Base-by-base conservation (phyloP, 2,797 vertebrate genomes). In the Bryconaethiops microstoma region DNA sequence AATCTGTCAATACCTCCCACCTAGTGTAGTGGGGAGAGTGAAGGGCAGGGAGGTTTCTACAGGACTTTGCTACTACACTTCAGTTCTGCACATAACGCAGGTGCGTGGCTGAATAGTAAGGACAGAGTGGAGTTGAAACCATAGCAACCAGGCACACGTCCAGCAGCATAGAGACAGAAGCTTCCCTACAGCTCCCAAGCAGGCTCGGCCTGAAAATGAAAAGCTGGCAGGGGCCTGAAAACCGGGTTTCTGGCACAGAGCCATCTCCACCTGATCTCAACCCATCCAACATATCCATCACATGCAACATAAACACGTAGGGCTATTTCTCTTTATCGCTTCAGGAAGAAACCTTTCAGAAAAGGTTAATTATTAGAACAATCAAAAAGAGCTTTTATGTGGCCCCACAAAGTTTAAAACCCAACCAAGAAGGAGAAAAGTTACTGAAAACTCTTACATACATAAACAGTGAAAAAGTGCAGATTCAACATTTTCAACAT, bases 1-100 rank as follows among this genome's bases (percentile, higher is more conserved):
- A 74, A 79, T 81, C 59, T 77, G 63, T 83, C 79, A 77, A 68
- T 77, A 81, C 57, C 62, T 42, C 80, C 52, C 42, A 65, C 78
- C 45, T 40, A 73, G 42, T 55, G 25, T 35, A 48, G 12, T 48
- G 7, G 50, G 76, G 65, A 68, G 42, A 79, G 76, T 60, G 63
- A 72, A 69, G 62, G 71, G 74, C 59, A 81, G 23, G 45, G 75
- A 48, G 75, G 57, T 71, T 60, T 82, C n/a, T 60, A 60, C 40
- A 68, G 64, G 63, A 57, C 76, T 50, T 59, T 29, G 10, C 39
- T 64, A 19, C 67, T 72, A 57, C 35, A 57, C 50, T 68, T n/a
- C 45, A 59, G 55, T 71, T 63, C 25, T 23, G 21, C 17, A 60
- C 14, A 25, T 59, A 64, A 42, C 29, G n/a, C 25, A 72, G 57